These are phyloP conservation scores for Hydropotes inermis DNA, from an alignment of 2,113 vertebrate species.

Conservation along the genomic window DNA sequence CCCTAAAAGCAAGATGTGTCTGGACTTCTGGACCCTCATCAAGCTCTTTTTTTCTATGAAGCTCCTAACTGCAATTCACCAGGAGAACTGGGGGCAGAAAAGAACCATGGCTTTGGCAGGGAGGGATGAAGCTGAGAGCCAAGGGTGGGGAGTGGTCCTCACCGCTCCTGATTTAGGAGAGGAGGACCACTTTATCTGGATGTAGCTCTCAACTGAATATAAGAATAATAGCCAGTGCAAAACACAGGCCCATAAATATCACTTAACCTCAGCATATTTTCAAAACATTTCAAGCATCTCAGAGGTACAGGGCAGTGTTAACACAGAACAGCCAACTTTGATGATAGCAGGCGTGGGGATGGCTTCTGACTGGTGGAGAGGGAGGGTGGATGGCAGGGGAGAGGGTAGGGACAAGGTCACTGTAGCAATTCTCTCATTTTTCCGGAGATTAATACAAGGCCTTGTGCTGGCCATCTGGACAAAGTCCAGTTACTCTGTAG, in stretches of 20 bases:
- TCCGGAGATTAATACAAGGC: background rate
- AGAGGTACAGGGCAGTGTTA: background rate
- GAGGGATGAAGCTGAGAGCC: background rate
- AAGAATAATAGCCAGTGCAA: background rate
- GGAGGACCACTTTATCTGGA: background rate
- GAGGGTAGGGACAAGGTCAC: background rate
- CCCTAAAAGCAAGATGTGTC: background rate
- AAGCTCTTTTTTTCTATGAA: background rate
- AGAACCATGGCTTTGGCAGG: background rate
- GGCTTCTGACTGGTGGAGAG: background rate
- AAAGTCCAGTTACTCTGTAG: background rate
- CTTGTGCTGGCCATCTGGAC: background rate
- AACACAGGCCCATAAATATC: slow-evolving; percentile 5
- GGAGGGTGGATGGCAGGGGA: background rate
- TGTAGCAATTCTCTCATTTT: background rate
- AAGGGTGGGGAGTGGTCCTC: background rate
- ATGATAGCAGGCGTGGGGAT: rapidly evolving
- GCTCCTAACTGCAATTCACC: background rate
- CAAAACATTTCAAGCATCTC: background rate
- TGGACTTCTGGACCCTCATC: background rate
- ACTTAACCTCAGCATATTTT: background rate
- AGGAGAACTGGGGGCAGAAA: background rate
- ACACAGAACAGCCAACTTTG: background rate
- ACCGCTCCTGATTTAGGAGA: background rate
- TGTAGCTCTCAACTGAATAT: background rate